phyloP scores from a whole-genome alignment of 1,140 invertebrate species.

The Caerostris extrusa region DNA sequence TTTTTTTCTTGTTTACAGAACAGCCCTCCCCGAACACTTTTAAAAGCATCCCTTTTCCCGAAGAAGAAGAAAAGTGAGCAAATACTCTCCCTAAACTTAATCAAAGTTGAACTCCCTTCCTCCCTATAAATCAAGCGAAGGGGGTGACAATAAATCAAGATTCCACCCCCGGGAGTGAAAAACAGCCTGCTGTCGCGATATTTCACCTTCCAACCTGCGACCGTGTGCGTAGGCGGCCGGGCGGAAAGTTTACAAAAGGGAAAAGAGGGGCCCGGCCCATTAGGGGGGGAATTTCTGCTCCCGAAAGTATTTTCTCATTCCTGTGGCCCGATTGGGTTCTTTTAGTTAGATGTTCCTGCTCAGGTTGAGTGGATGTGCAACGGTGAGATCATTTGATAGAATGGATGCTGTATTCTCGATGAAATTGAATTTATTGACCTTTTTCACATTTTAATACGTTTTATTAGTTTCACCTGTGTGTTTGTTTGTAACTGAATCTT shows the following conservation, averaged over 20 bases:
- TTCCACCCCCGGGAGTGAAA: conserved; percentile 18
- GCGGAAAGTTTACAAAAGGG: conserved; percentile 68
- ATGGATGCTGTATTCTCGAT: too few species aligned
- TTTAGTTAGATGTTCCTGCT: not conserved
- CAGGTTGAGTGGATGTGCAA: too few species aligned
- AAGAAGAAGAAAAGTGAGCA: not conserved
- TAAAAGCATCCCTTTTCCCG: not conserved
- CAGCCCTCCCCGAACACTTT: not conserved
- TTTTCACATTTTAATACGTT: too few species aligned
- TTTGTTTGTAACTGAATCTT: too few species aligned
- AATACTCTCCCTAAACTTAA: conserved; percentile 41
- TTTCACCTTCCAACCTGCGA: conserved; percentile 59
- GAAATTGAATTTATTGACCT: too few species aligned
- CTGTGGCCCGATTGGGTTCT: not conserved
- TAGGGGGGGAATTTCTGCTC: conserved; percentile 32
- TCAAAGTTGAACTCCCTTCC: conserved; percentile 45
- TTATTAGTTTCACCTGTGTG: too few species aligned
- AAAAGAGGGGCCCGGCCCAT: not conserved
- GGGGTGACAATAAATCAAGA: conserved; percentile 53
- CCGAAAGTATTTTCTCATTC: not conserved
- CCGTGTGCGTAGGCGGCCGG: not conserved
- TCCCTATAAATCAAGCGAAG: conserved; percentile 52
- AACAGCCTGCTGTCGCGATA: conserved; percentile 65
- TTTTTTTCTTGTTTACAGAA: not conserved
- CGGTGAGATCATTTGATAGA: too few species aligned